Evolutionary conservation across 53 echinoderm and acorn worm species (phyloP), one percentile per base, ranked within the genome.

Genomic region (Paelopatides confundens): DNA sequence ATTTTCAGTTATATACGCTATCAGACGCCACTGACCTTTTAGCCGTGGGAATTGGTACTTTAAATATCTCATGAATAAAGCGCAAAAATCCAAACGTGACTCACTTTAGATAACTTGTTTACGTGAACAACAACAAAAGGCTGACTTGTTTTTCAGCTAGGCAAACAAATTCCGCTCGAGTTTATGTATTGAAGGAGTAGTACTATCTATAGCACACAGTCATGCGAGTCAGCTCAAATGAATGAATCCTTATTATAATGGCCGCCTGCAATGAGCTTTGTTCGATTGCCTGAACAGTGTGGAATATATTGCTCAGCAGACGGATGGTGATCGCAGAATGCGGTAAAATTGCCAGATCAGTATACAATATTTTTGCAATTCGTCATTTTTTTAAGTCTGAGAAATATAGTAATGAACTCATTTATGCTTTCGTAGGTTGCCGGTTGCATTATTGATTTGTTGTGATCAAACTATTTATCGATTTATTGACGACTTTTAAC

Each of bases 101-200:
- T 81, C 81, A 81, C 52, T 81, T 53, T 81, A 52, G 81, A 81
- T 53, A 81, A 81, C 52, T 81, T 81, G 81, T 81, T 81, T 81
- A 81, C 81, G 81, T 54, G 81, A 81, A 81, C 51, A 81, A 51
- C 51, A 81, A 51, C 51, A 81, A 53, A 81, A 54, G 58, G 33
- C 53, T 30, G 58, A 54, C 58, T 81, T 51, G 51, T 81, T 81
- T 81, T 81, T 54, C 51, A 54, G 81, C 81, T 81, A 32, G 58
- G 51, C 81, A 81, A 81, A 81, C 81, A 81, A 81, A 81, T 81
- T 81, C 81, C 81, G 58, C 51, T 81, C 52, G 51, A 74, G 74
- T 54, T 21, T 81, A 53, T 81, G 81, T 81, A 81, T 81, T 81
- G 33, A 81, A 54, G 58, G 81, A 81, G 52, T 32, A 15, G 17